Base-by-base conservation (phyloP, 1,140 invertebrate species). In the Ostrea denselamellosa region DNA sequence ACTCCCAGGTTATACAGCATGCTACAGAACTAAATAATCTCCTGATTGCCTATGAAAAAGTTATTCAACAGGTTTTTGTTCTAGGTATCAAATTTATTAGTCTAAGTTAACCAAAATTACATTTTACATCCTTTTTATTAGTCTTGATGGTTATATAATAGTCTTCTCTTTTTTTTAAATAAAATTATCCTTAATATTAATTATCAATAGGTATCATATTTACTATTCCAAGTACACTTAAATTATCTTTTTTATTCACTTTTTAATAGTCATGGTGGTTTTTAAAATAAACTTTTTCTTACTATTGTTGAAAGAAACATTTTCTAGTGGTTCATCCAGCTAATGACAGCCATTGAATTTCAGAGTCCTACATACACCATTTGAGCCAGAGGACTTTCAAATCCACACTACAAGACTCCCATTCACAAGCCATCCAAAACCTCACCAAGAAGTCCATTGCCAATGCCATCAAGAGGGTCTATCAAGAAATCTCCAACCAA, bases 381-480 rank as follows among this genome's bases (percentile, higher is more conserved):
- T 12, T 53, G 62, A 86, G 44, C 51, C 62, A 77, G 28, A 28
- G 53, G 28, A 56, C 65, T 17, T 71, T 86, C 62, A 22, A 5
- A 53, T 86, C 85, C 19, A 71, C 34, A 44, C 44, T 77, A 56
- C 28, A 71, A 9, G 85, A 65, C 54, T 25, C 44, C 14, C 19
- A 68, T 3, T 14, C 25, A 19, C 19, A 19, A 9, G n/a, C 44
- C 19, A n/a, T 52, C n/a, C 62, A 52, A 0, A 65, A 71, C 7
- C 62, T 86, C 17, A 86, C 85, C 85, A 86, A 53, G 85, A 86
- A 86, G 53, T 86, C 85, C 19, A 22, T 86, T n/a, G 85, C 85
- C 62, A 52, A 52, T 14, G 85, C 65, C 9, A 77, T 86, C n/a
- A 71, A 77, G 44, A 86, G 62, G n/a, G 85, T 77, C 9, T 86